Conservation (phyloP, 2,113 vertebrate species). For the Leptocoma aspasia region DNA sequence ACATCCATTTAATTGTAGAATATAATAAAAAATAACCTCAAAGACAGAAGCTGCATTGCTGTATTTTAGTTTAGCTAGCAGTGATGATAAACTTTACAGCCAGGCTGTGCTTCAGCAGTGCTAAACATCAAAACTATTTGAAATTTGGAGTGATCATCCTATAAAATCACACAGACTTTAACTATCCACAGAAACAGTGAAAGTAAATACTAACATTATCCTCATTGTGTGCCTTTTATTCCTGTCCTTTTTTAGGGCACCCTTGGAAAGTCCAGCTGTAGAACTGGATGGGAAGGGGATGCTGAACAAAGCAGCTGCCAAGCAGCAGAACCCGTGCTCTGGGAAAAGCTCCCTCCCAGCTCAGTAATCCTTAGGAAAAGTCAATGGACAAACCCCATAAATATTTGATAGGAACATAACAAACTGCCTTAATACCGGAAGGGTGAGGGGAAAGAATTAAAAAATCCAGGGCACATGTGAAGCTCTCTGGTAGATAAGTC, state of each 20-base stretch:
- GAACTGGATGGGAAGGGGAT: not conserved
- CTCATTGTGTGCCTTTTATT: fast-evolving
- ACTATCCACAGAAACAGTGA: not conserved
- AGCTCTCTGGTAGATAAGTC: slow-evolving; percentile 61
- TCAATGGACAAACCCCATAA: slow-evolving; percentile 46
- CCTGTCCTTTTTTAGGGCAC: not conserved
- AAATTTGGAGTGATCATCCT: not conserved
- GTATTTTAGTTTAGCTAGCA: not conserved
- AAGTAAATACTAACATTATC: not conserved
- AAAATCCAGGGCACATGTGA: slow-evolving; percentile 40
- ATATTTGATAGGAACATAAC: slow-evolving; percentile 69
- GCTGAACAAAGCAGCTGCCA: not conserved
- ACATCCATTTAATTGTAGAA: not conserved
- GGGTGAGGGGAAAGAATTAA: not conserved
- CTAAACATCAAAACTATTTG: not conserved
- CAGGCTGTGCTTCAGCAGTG: not conserved
- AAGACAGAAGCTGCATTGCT: not conserved
- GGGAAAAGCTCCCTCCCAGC: not conserved
- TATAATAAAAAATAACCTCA: not conserved
- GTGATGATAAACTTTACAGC: not conserved
- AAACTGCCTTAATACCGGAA: slow-evolving; percentile 32
- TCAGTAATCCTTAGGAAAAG: not conserved
- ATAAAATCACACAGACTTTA: not conserved
- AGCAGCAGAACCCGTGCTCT: not conserved
- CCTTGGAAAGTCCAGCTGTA: not conserved